These are phyloP conservation scores for Entelurus aequoreus DNA, from an alignment of 2,113 vertebrate genomes.

Conservation along the genomic window DNA sequence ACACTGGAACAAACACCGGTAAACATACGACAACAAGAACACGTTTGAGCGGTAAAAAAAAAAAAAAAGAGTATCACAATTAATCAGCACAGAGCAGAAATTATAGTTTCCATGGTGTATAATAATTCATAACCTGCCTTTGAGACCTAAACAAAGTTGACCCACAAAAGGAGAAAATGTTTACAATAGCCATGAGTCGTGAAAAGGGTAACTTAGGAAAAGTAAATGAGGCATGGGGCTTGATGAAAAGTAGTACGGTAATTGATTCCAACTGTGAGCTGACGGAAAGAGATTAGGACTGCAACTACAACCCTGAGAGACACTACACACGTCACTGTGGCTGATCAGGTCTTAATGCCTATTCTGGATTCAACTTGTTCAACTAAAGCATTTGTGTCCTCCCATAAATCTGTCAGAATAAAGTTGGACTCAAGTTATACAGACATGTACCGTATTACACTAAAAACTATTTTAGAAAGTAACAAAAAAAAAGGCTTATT, in stretches of 20 bases:
- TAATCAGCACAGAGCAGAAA: neutral
- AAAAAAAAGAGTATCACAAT: too few species aligned
- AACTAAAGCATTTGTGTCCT: slow-evolving; percentile 7
- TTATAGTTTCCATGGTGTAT: neutral
- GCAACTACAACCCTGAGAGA: slow-evolving; percentile 25
- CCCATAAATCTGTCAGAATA: slow-evolving; percentile 4
- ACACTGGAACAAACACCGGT: too few species aligned
- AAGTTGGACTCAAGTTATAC: neutral
- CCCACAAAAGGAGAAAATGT: neutral
- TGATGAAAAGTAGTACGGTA: slow-evolving; percentile 12
- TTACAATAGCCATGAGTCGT: neutral
- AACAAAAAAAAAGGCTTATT: neutral
- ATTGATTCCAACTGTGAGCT: slow-evolving; percentile 28
- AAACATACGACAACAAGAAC: too few species aligned
- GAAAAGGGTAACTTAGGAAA: neutral
- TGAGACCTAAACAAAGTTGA: neutral
- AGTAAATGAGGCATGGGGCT: neutral
- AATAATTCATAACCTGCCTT: neutral
- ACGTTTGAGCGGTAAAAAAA: too few species aligned
- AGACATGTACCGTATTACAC: too few species aligned
- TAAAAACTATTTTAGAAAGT: neutral
- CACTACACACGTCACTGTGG: slow-evolving; percentile 38
- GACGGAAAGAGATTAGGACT: slow-evolving; percentile 49
- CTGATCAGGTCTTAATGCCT: slow-evolving; percentile 60
- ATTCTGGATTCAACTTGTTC: slow-evolving; percentile 39